phyloP scores from a whole-genome alignment of 2,797 vertebrate species.

The Pipistrellus nathusii region DNA sequence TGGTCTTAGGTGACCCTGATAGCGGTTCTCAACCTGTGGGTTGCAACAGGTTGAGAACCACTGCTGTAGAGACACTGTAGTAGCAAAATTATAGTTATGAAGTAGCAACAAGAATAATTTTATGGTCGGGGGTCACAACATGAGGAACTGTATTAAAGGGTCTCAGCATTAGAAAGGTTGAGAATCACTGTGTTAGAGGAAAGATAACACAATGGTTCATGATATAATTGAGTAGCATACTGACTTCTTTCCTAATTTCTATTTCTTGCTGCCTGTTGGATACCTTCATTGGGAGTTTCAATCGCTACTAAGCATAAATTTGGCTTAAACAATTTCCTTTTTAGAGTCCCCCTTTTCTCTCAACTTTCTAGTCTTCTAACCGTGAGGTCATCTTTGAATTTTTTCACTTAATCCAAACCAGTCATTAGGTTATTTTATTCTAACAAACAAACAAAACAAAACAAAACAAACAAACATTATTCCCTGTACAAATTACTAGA shows the following conservation, averaged over 20 bases:
- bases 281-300: not conserved
- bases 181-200: not conserved
- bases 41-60: too few relatives aligned
- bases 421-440: constrained; percentile 40
- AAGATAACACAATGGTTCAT: constrained; percentile 16
- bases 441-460: not conserved
- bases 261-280: not conserved
- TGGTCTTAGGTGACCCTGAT: too few relatives aligned
- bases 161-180: too few relatives aligned
- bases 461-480: not conserved
- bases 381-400: not conserved
- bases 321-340: constrained; percentile 43
- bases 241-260: constrained; percentile 9
- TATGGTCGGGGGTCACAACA: too few relatives aligned
- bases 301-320: constrained; percentile 16
- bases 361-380: constrained; percentile 36
- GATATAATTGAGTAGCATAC: not conserved
- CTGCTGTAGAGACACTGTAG: too few relatives aligned
- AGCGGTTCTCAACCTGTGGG: too few relatives aligned
- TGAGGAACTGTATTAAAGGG: too few relatives aligned
- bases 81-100: too few relatives aligned
- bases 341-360: constrained; percentile 20
- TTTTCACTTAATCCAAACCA: constrained; percentile 45
- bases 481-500: constrained; percentile 6
- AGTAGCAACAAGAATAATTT: too few relatives aligned